Conservation (phyloP, 2,113 vertebrate genomes). For the Onychorhynchus coronatus region DNA sequence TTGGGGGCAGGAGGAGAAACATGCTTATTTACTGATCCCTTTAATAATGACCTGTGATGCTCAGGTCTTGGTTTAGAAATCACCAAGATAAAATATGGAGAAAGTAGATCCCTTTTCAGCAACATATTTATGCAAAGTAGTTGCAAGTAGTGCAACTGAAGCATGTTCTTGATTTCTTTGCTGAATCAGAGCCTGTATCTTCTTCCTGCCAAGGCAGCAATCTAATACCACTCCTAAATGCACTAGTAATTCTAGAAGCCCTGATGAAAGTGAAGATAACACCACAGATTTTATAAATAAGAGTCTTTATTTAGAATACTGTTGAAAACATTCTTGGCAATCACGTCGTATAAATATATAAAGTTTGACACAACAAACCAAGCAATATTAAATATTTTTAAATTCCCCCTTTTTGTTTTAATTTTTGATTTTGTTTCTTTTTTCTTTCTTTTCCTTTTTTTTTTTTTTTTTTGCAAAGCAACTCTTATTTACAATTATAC, state of each 20-base stretch:
- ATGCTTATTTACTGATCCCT: not conserved
- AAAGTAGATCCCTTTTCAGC: not conserved
- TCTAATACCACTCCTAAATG: slow-evolving; percentile 29
- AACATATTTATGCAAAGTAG: not conserved
- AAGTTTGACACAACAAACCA: slow-evolving; percentile 89
- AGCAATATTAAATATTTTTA: slow-evolving; percentile 87
- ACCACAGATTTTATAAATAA: slow-evolving; percentile 85
- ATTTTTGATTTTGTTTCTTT: not conserved
- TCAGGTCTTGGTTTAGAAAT: not conserved
- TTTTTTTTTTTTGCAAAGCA: slow-evolving; percentile 73
- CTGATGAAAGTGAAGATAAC: slow-evolving; percentile 49
- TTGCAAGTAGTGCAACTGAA: not conserved
- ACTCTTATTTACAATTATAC: slow-evolving; percentile 90
- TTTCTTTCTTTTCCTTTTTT: not conserved
- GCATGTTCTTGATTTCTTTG: slow-evolving; percentile 10
- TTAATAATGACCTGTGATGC: not conserved
- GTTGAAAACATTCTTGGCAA: slow-evolving; percentile 74
- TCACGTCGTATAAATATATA: slow-evolving; percentile 95
- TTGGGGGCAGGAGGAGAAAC: not conserved
- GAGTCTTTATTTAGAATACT: slow-evolving; percentile 83
- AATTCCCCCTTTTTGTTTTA: not conserved
- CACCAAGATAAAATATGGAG: not conserved
- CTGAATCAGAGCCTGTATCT: slow-evolving; percentile 48
- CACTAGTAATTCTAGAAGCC: slow-evolving; percentile 58
- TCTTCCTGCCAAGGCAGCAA: slow-evolving; percentile 40